Evolutionary conservation across 2,113 vertebrate species (phyloP).

Genomic region (Pseudorasbora parva): DNA sequence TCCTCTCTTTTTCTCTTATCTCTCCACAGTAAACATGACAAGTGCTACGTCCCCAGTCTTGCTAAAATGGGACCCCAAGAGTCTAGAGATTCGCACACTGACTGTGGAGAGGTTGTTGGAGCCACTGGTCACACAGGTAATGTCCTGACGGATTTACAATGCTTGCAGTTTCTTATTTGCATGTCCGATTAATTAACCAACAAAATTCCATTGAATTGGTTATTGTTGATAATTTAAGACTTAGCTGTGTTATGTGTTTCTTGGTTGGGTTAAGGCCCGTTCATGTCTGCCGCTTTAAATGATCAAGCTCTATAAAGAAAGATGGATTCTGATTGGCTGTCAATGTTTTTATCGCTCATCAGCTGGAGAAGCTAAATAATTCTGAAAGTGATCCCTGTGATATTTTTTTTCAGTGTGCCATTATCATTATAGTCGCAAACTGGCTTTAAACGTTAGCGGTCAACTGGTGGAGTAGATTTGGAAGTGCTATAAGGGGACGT

Average conservation of each 20-base stretch:
- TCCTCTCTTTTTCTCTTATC: neutral
- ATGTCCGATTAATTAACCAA: neutral
- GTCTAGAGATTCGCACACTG: conserved; percentile 82
- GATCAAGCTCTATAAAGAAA: no score
- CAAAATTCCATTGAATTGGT: neutral
- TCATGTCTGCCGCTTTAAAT: no score
- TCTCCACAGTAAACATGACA: conserved; percentile 78
- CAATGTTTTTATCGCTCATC: no score
- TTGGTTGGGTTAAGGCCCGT: no score
- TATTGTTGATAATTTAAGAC: neutral
- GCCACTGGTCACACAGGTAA: conserved; percentile 83
- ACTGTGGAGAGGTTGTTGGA: conserved; percentile 83
- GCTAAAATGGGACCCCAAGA: conserved; percentile 85
- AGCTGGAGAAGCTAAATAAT: no score
- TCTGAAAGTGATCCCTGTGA: no score
- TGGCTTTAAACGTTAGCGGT: no score
- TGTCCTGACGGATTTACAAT: neutral
- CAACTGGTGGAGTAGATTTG: no score
- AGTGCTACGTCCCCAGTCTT: conserved; percentile 83
- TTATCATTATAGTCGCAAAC: no score
- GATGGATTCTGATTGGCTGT: no score
- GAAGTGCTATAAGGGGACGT: no score
- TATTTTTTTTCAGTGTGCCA: no score
- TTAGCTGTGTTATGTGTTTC: neutral
- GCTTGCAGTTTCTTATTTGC: neutral